Percentiles rank a stretch among this genome's conserved stretches.
These are phyloP conservation scores for Sander lucioperca DNA, from an alignment of 2,113 vertebrate genomes.

Conservation along the genomic window DNA sequence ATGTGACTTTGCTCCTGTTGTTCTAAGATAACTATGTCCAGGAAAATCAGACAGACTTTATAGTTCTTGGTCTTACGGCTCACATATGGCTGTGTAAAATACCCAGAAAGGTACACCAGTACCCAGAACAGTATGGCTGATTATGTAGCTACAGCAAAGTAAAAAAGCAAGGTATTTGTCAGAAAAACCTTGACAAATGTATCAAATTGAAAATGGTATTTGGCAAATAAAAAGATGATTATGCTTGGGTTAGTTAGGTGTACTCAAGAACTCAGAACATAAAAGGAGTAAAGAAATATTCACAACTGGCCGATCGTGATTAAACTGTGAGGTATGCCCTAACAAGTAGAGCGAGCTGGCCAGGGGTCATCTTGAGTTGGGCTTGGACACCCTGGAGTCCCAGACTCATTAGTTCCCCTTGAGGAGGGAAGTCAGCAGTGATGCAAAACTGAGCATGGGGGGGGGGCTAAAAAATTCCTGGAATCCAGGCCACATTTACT, in stretches of 20 bases:
- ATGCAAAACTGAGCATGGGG: constrained; percentile 42
- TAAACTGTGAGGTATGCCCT: constrained; percentile 62
- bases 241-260: neutral
- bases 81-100: neutral
- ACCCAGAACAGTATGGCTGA: neutral
- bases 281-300: constrained; percentile 29
- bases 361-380: constrained; percentile 58
- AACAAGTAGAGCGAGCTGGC: constrained; percentile 65
- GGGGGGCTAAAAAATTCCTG: constrained; percentile 78
- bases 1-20: constrained; percentile 6
- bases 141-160: constrained; percentile 12
- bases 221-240: neutral
- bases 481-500: constrained; percentile 91
- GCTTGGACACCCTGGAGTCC: constrained; percentile 45
- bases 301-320: constrained; percentile 25
- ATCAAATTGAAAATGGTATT: neutral
- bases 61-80: constrained; percentile 4
- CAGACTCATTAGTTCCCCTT: constrained; percentile 61
- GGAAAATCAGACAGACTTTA: neutral
- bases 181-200: neutral
- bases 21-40: constrained; percentile 3
- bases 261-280: neutral
- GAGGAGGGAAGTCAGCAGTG: constrained; percentile 49
- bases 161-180: neutral
- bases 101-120: neutral